Conservation (phyloP, 2,888 invertebrate genomes). For the Andrena minutula region DNA sequence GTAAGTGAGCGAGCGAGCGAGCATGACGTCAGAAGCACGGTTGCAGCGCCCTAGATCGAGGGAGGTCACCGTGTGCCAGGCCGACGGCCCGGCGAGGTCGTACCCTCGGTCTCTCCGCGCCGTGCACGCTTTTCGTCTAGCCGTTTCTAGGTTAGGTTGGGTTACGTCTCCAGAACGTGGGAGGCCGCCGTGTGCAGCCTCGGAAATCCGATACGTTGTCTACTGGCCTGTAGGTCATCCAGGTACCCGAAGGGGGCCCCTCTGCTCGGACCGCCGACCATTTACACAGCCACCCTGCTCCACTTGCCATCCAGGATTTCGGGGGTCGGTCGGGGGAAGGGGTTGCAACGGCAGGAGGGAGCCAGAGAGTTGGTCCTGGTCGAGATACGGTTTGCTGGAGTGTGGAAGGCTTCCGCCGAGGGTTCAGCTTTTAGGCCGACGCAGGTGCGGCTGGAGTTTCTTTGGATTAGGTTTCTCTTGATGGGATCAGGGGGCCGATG, state of each 20-base stretch:
- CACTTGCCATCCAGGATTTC: slow-evolving; percentile 34
- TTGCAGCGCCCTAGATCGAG: slow-evolving; percentile 85
- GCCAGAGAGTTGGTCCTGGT: no score
- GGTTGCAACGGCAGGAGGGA: neutral
- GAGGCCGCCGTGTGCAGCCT: slow-evolving; percentile 70
- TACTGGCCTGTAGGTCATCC: slow-evolving; percentile 66
- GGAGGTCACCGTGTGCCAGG: slow-evolving; percentile 85
- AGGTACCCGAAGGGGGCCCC: slow-evolving; percentile 42
- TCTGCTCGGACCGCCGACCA: slow-evolving; percentile 23
- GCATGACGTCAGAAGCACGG: slow-evolving; percentile 83
- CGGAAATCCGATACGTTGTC: slow-evolving; percentile 71
- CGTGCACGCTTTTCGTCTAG: slow-evolving; percentile 80
- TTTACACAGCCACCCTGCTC: slow-evolving; percentile 34
- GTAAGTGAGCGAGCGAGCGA: slow-evolving; percentile 75
- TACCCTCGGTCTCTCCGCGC: slow-evolving; percentile 78
- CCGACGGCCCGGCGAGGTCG: slow-evolving; percentile 85
- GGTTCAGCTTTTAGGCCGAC: no score
- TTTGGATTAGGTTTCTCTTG: no score
- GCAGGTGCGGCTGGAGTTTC: no score
- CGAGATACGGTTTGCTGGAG: neutral
- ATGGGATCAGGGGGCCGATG: no score
- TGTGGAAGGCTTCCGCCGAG: no score
- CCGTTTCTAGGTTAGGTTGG: slow-evolving; percentile 80
- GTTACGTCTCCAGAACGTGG: slow-evolving; percentile 78
- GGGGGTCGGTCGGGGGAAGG: slow-evolving; percentile 3